Conservation (phyloP, 2,797 vertebrate species). For the Megalops cyprinoides region DNA sequence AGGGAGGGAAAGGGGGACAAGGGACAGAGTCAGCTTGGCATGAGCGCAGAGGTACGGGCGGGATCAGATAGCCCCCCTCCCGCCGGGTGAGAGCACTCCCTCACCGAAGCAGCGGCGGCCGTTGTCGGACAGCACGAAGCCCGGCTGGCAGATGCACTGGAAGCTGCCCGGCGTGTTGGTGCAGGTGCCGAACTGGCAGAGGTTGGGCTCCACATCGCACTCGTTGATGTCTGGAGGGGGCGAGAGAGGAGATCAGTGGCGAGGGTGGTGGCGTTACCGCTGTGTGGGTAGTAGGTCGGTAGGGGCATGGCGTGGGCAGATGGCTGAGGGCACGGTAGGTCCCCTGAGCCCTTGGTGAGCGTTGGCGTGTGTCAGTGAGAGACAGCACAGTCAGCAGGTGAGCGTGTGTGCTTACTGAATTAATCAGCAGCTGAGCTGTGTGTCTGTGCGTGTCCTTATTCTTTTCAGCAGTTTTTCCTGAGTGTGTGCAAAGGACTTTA, state of each 20-base stretch:
- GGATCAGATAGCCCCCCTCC: background rate
- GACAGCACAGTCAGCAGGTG: background rate
- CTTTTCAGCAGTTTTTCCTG: background rate
- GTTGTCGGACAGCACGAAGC: conserved; percentile 89
- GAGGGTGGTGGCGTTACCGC: conserved; percentile 4
- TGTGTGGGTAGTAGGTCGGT: no score
- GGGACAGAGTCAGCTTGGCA: background rate
- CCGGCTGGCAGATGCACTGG: conserved; percentile 85
- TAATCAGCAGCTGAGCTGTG: background rate
- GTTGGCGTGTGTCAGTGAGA: no score
- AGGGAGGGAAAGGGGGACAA: background rate
- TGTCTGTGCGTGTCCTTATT: background rate
- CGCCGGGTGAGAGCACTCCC: conserved; percentile 36
- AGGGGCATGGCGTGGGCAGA: no score
- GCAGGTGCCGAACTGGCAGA: conserved; percentile 90
- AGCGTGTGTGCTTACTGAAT: conserved; percentile 8
- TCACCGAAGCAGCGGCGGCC: conserved; percentile 89
- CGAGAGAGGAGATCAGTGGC: background rate
- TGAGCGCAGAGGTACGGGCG: background rate
- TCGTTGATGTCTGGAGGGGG: conserved; percentile 84
- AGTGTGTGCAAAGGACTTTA: background rate
- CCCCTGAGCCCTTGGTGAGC: background rate
- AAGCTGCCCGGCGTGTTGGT: conserved; percentile 91
- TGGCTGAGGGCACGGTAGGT: background rate
- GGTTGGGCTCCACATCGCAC: conserved; percentile 85